A percentile compares a stretch with the other conserved stretches of the same genome.
phyloP scores from a whole-genome alignment of 2,113 vertebrate species.

The Leptodactylus fuscus region DNA sequence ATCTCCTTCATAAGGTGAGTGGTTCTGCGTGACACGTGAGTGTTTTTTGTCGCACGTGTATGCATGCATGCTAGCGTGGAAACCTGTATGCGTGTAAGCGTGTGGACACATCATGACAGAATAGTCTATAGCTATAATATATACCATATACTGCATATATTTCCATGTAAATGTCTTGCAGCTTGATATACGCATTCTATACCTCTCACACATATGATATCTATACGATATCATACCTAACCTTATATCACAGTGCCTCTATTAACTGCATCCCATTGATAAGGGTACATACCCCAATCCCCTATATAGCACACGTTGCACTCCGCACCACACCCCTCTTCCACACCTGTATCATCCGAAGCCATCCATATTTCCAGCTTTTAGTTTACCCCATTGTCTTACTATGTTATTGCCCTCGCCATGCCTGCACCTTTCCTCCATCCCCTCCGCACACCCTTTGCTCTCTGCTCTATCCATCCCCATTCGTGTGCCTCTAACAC shows the following conservation, averaged over 20 bases:
- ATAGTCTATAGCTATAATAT: background rate
- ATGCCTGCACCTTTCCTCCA: background rate
- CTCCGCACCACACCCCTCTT: conserved; percentile 10
- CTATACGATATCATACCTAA: background rate
- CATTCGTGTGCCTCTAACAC: background rate
- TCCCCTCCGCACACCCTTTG: background rate
- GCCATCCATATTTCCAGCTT: background rate
- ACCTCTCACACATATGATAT: background rate
- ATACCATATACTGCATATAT: background rate
- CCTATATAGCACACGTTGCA: too few species aligned
- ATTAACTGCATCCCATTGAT: background rate
- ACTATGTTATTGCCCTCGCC: background rate
- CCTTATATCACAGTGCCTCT: background rate
- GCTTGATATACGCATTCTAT: background rate
- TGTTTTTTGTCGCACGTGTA: conserved; percentile 17
- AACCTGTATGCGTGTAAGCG: background rate
- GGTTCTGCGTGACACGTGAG: background rate
- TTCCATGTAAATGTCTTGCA: background rate
- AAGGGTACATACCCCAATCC: background rate
- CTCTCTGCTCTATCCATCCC: background rate
- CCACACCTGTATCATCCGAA: conserved; percentile 21
- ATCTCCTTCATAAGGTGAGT: background rate
- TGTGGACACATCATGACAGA: background rate
- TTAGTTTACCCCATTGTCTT: background rate
- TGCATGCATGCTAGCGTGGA: background rate